phyloP scores from a whole-genome alignment of 2,888 invertebrate genomes.

The Tuberolachnus salignus region DNA sequence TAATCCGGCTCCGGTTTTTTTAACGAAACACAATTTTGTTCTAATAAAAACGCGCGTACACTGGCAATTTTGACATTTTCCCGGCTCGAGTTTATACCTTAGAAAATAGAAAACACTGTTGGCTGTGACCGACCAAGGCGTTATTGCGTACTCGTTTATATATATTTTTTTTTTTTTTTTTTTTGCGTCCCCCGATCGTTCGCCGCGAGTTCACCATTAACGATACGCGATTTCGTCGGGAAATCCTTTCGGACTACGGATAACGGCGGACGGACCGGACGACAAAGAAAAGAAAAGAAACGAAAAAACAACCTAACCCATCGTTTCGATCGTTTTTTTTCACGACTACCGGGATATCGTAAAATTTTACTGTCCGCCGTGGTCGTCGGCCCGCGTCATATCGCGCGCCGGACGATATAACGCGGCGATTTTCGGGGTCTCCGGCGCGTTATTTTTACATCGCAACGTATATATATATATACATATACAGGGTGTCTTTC shows the following conservation, averaged over 20 bases:
- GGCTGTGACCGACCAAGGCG: too few relatives aligned
- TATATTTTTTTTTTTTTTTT: too few relatives aligned
- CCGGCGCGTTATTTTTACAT: not conserved
- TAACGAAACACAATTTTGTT: too few relatives aligned
- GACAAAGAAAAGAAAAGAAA: too few relatives aligned
- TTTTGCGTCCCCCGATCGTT: not conserved
- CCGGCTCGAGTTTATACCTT: too few relatives aligned
- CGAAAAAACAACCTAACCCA: not conserved
- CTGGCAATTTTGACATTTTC: too few relatives aligned
- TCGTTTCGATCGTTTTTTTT: not conserved
- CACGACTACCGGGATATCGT: constrained; percentile 23
- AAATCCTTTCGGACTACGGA: not conserved
- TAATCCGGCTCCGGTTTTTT: too few relatives aligned
- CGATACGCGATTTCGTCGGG: not conserved
- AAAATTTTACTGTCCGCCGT: constrained; percentile 24
- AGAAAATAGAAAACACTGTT: too few relatives aligned
- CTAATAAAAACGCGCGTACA: too few relatives aligned
- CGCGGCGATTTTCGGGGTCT: constrained; percentile 4
- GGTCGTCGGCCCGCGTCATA: too few relatives aligned
- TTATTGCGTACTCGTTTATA: too few relatives aligned
- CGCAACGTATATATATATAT: not conserved
- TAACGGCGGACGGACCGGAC: too few relatives aligned
- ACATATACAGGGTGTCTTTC: not conserved
- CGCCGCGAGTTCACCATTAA: not conserved
- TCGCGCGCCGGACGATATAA: not conserved